These are phyloP conservation scores for Volucella inanis DNA, from an alignment of 2,888 invertebrate genomes.

Conservation along the genomic window DNA sequence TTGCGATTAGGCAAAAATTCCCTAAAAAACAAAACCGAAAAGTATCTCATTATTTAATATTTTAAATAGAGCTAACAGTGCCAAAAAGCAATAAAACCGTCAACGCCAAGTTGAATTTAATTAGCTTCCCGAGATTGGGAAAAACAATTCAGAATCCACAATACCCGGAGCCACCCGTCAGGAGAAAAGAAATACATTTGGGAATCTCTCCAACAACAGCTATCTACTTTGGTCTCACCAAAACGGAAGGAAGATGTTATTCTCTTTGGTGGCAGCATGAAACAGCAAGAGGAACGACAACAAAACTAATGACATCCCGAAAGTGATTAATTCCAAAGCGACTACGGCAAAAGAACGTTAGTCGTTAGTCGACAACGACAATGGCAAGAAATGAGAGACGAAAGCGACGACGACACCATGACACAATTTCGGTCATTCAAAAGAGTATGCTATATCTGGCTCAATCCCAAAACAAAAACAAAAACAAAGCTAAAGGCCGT, in stretches of 20 bases:
- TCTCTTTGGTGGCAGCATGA: neutral
- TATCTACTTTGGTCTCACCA: neutral
- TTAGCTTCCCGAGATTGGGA: conserved; percentile 45
- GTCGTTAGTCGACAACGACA: no score
- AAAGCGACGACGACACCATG: conserved; percentile 49
- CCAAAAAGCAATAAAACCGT: conserved; percentile 58
- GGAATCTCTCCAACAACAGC: neutral
- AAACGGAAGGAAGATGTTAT: conserved; percentile 44
- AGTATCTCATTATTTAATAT: conserved; percentile 48
- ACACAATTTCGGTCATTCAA: conserved; percentile 52
- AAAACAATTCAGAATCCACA: conserved; percentile 6
- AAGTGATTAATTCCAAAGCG: conserved; percentile 51
- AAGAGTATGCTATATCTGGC: conserved; percentile 6
- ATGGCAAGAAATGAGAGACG: no score
- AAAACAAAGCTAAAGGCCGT: conserved; percentile 9
- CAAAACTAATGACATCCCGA: conserved; percentile 12
- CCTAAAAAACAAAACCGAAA: neutral
- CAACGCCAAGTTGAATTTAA: conserved; percentile 43
- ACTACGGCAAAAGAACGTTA: conserved; percentile 31
- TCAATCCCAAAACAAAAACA: conserved; percentile 39
- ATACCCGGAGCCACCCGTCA: conserved; percentile 13
- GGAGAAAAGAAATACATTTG: conserved; percentile 1
- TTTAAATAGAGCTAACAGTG: conserved; percentile 53
- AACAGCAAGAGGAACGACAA: neutral
- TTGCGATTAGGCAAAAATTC: conserved; percentile 10